Base-by-base conservation (phyloP, 2,888 invertebrate genomes). In the Heliconius aoede region DNA sequence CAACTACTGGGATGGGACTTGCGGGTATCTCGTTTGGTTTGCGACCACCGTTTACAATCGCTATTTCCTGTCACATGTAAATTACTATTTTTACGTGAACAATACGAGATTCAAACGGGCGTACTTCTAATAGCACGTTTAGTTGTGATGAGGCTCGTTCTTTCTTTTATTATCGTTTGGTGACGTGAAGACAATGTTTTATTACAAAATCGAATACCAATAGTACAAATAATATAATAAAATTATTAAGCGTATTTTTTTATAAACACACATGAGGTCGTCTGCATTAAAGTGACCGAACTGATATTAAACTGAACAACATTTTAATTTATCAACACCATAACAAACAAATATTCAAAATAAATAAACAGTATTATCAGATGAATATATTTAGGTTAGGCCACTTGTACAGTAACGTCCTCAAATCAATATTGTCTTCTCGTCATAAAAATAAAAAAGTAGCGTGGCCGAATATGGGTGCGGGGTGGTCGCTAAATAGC, bases 141-240 rank as follows among this genome's bases (percentile, higher is more conserved):
- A 91, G 91, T 92, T 93, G 94, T 94, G 94, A 93, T 94, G 94
- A 92, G 61, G 89, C 89, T 90, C 90, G 84, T 76, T 79, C 85
- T 91, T 89, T 80, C 78, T 80, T 83, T 82, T 82, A 81, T 83
- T 80, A 83, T 83, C 82, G 78, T 82, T 72, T 79, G 67, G 36
- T 75, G 76, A 82, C 89, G 86, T 86, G 88, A 84, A 88, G 91
- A 92, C 92, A 92, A 92, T 46, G 90, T 90, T 74, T 72, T 4
- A 72, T 24, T 62, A 46, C 24, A 72, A 21, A 76, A 26, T 9
- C 32, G 30, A 64, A 62, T 26, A 69, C 46, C 36, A 21, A 60
- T 36, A 60, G 72, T 67, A 36, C 3, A 61, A 26, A 18, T 36
- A n/a, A 21, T 1, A n/a, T n/a, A 15, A 28, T 36, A 32, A 46